These are phyloP conservation scores for Brachionichthys hirsutus DNA, from an alignment of 2,113 vertebrate species.

Conservation along the genomic window DNA sequence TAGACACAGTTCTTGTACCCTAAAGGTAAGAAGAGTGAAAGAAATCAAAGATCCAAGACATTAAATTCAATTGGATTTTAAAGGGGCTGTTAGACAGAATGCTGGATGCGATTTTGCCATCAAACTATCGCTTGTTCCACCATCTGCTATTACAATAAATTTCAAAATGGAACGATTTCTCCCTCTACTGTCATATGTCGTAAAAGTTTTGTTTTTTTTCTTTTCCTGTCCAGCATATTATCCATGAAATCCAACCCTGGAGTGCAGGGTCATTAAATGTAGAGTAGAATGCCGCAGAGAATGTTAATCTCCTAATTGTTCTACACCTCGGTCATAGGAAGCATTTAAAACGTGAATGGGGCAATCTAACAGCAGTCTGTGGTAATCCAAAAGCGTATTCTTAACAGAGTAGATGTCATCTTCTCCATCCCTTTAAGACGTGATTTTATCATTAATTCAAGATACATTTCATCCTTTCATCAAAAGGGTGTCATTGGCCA, in stretches of 20 bases:
- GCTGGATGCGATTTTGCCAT: slow-evolving; percentile 58
- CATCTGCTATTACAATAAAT: slow-evolving; percentile 60
- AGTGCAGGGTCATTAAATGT: slow-evolving; percentile 24
- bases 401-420: too few relatives aligned
- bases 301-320: slow-evolving; percentile 24
- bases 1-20: slow-evolving; percentile 56
- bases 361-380: too few relatives aligned
- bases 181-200: slow-evolving; percentile 35
- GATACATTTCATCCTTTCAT: too few relatives aligned
- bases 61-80: slow-evolving; percentile 61
- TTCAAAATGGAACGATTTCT: slow-evolving; percentile 32
- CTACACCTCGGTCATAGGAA: too few relatives aligned
- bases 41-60: slow-evolving; percentile 58
- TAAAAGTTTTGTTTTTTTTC: slow-evolving; percentile 33
- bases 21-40: slow-evolving; percentile 65
- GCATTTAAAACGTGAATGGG: too few relatives aligned
- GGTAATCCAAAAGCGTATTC: too few relatives aligned
- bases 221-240: slow-evolving; percentile 35
- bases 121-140: slow-evolving; percentile 65
- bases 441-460: too few relatives aligned
- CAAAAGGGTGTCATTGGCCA: too few relatives aligned
- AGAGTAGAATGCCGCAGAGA: slow-evolving; percentile 11
- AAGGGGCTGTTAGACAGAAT: slow-evolving; percentile 57
- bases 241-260: slow-evolving; percentile 48
- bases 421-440: too few relatives aligned